These are phyloP conservation scores for Thalassoma bifasciatum DNA, from an alignment of 2,113 vertebrate genomes.

Conservation along the genomic window DNA sequence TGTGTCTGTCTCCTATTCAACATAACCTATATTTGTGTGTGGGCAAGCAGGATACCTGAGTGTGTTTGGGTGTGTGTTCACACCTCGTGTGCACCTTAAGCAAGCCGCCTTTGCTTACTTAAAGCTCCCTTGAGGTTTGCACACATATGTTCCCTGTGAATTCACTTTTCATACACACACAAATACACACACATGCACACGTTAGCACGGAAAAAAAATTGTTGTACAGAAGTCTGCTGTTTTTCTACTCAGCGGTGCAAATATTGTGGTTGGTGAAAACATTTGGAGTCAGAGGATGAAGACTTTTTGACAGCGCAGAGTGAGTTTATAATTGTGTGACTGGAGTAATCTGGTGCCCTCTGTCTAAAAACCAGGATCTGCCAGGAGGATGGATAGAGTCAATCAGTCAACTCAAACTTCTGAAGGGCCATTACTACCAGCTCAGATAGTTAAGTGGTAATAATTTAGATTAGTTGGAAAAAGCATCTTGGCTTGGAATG, in stretches of 20 bases:
- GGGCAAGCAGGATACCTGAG: constrained; percentile 62
- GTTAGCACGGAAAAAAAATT: constrained; percentile 47
- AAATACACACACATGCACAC: constrained; percentile 4
- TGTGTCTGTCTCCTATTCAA: constrained; percentile 86
- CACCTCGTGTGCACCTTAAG: constrained; percentile 69
- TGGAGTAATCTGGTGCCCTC: constrained; percentile 54
- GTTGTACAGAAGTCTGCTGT: constrained; percentile 49
- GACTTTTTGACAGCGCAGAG: constrained; percentile 57
- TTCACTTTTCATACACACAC: constrained; percentile 5
- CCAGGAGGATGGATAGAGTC: constrained; percentile 52
- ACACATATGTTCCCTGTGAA: constrained; percentile 8
- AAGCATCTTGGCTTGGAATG: too few relatives aligned
- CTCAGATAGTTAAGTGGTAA: too few relatives aligned
- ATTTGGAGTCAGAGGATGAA: constrained; percentile 48
- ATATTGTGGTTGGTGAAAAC: constrained; percentile 73
- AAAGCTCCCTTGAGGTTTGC: constrained; percentile 62
- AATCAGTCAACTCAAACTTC: constrained; percentile 49
- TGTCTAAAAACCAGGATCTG: constrained; percentile 58
- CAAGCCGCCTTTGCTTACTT: constrained; percentile 82
- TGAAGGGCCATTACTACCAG: constrained; percentile 39
- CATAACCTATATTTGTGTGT: constrained; percentile 71
- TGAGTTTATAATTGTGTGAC: constrained; percentile 63
- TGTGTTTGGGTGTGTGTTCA: constrained; percentile 30
- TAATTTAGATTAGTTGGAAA: too few relatives aligned
- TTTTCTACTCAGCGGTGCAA: constrained; percentile 72